These are phyloP conservation scores for Tachycineta bicolor DNA, from an alignment of 2,113 vertebrate genomes.

Conservation along the genomic window DNA sequence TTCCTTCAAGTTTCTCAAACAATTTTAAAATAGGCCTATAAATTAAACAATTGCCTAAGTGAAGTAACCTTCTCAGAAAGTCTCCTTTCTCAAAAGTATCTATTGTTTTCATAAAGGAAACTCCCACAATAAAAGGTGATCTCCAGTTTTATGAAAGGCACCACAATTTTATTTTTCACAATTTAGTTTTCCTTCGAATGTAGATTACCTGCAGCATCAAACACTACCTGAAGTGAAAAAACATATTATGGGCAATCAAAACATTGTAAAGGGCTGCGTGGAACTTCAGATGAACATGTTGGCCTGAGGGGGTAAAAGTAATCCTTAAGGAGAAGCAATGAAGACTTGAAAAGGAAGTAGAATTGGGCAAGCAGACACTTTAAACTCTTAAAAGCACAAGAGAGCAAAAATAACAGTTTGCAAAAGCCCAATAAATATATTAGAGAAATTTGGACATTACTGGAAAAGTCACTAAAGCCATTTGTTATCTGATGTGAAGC, in stretches of 20 bases:
- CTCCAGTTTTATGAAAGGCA: not conserved
- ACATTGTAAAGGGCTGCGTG: not conserved
- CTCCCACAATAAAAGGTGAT: accelerated
- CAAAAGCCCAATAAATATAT: not conserved
- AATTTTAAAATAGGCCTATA: not conserved
- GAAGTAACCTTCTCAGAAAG: not conserved
- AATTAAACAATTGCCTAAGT: not conserved
- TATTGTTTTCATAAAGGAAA: not conserved
- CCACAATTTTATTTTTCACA: not conserved
- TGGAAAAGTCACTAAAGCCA: not conserved
- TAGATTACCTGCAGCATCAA: not conserved
- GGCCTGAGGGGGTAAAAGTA: not conserved
- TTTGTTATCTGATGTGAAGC: not conserved
- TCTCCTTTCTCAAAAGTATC: not conserved
- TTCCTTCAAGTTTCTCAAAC: not conserved
- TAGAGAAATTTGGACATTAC: not conserved
- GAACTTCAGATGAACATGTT: not conserved
- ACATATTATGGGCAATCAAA: not conserved
- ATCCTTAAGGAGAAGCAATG: not conserved
- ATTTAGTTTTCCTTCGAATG: not conserved
- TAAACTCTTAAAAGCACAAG: not conserved
- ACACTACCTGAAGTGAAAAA: not conserved
- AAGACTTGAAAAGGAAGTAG: not conserved
- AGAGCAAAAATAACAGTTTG: not conserved
- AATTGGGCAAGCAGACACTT: not conserved